These are phyloP conservation scores for Barnardius zonarius DNA, from an alignment of 2,113 vertebrate species.

Conservation along the genomic window DNA sequence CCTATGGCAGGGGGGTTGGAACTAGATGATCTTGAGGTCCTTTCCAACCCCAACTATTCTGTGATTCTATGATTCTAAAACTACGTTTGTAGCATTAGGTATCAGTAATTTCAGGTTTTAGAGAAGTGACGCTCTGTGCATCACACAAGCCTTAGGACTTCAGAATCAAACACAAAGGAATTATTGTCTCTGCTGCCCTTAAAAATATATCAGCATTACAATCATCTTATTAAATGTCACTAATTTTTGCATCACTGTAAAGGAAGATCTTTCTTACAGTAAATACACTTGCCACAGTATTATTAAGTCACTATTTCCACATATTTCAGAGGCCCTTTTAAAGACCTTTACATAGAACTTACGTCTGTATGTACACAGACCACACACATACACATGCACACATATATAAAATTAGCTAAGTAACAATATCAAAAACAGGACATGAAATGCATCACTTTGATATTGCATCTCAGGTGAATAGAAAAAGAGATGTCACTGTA, in stretches of 20 bases:
- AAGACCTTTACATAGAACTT: not conserved
- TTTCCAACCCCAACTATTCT: no score
- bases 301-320: not conserved
- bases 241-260: not conserved
- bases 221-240: not conserved
- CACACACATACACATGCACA: not conserved
- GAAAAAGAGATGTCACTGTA: not conserved
- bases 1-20: no score
- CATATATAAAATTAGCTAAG: not conserved
- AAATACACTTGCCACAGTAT: not conserved
- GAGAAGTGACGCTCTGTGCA: not conserved
- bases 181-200: not conserved
- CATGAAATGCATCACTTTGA: not conserved
- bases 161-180: not conserved
- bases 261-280: not conserved
- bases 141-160: not conserved
- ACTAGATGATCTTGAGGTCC: no score
- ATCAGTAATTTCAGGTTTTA: not conserved
- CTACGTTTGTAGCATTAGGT: not conserved
- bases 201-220: not conserved
- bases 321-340: not conserved
- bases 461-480: fast-evolving
- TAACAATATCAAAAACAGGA: not conserved
- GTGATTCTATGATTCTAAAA: not conserved
- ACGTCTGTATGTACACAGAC: not conserved